Conservation (phyloP, 2,113 vertebrate species). For the Engystomops pustulosus region DNA sequence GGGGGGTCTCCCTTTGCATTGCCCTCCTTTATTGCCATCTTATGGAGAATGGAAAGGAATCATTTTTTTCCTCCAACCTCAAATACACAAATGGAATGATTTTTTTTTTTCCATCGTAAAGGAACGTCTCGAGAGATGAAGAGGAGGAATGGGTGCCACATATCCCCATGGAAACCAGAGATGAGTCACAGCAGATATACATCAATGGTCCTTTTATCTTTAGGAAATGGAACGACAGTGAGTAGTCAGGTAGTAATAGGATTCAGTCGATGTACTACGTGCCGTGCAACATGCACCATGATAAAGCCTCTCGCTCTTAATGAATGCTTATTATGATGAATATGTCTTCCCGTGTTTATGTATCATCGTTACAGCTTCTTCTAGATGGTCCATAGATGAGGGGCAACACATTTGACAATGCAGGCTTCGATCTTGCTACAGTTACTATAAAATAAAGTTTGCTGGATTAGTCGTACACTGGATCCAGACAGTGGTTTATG, state of each 20-base stretch:
- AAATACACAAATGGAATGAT: background rate
- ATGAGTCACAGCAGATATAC: slow-evolving; percentile 5
- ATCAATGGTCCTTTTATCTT: background rate
- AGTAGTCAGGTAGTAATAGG: background rate
- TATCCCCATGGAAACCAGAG: slow-evolving; percentile 42
- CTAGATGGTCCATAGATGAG: too few species aligned
- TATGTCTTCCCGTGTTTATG: too few species aligned
- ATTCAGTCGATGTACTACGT: too few species aligned
- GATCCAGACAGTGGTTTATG: too few species aligned
- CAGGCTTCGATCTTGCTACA: too few species aligned
- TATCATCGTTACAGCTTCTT: too few species aligned
- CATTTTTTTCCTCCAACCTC: background rate
- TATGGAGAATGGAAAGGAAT: background rate
- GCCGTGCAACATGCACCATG: too few species aligned
- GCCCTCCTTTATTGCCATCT: background rate
- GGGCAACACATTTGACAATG: too few species aligned
- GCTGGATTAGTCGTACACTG: too few species aligned
- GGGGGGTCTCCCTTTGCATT: background rate
- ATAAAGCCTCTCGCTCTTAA: too few species aligned
- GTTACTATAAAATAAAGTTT: too few species aligned
- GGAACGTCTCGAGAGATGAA: background rate
- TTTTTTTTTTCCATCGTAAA: background rate
- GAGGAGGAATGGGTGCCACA: background rate
- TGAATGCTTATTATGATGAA: too few species aligned
- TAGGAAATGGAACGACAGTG: background rate